A percentile compares a stretch with the other conserved stretches of the same genome.
These are phyloP conservation scores for Apodemia zela DNA, from an alignment of 2,888 invertebrate species.

Conservation along the genomic window DNA sequence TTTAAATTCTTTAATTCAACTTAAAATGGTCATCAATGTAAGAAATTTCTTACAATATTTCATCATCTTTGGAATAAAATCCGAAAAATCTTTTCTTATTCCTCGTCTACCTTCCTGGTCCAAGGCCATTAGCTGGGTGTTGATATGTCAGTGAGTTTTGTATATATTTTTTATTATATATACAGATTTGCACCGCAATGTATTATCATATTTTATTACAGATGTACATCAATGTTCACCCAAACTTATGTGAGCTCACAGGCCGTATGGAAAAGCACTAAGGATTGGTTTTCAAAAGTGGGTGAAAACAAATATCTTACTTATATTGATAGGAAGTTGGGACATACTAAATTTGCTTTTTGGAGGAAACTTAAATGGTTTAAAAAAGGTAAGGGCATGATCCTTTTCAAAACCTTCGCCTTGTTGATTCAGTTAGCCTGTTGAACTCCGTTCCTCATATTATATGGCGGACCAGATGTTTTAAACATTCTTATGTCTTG, in stretches of 20 bases:
- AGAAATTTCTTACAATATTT: no score
- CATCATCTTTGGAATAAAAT: no score
- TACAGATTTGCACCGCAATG: not conserved
- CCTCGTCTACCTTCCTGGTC: no score
- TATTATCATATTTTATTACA: constrained; percentile 34
- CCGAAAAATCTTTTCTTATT: no score
- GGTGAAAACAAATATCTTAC: constrained; percentile 64
- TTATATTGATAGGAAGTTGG: constrained; percentile 79
- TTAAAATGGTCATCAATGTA: no score
- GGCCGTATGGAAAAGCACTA: constrained; percentile 68
- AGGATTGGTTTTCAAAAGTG: constrained; percentile 62
- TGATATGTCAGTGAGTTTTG: not conserved
- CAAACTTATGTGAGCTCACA: constrained; percentile 72
- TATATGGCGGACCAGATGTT: no score
- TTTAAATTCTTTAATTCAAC: no score
- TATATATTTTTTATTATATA: not conserved
- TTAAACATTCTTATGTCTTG: no score
- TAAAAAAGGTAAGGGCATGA: constrained; percentile 56
- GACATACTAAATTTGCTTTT: constrained; percentile 79
- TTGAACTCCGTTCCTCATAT: no score
- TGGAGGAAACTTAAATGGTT: constrained; percentile 80
- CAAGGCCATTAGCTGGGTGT: no score
- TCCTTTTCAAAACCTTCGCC: not conserved
- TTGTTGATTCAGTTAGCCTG: no score
- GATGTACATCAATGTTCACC: constrained; percentile 71